Conservation (phyloP, 2,888 invertebrate species). For the Syrista parreyssii region DNA sequence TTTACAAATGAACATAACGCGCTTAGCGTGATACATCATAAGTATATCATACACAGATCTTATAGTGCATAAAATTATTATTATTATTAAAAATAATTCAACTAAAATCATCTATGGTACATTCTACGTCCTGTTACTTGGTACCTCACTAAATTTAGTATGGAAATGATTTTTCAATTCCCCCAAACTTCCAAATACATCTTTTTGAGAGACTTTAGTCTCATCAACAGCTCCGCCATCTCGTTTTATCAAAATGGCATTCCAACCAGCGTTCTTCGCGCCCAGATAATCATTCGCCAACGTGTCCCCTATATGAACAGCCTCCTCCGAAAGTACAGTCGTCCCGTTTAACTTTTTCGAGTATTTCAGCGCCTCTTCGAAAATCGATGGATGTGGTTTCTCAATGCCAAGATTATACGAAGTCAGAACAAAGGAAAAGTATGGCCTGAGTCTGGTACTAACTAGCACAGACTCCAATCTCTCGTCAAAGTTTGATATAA, state of each 20-base stretch:
- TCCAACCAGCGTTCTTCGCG: constrained; percentile 81
- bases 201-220: constrained; percentile 25
- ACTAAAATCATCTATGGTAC: neutral
- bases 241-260: constrained; percentile 69
- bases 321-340: constrained; percentile 69
- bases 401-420: constrained; percentile 80
- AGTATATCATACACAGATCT: neutral
- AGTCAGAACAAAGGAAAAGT: constrained; percentile 83
- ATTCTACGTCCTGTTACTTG: neutral
- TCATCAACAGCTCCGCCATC: constrained; percentile 29
- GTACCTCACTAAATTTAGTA: neutral
- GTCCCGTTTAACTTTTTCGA: constrained; percentile 51
- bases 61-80: neutral
- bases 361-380: constrained; percentile 71
- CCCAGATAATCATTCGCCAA: constrained; percentile 81
- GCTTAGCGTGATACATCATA: neutral
- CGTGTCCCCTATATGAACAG: constrained; percentile 87
- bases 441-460: constrained; percentile 74
- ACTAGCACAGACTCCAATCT: constrained; percentile 77
- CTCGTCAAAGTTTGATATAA: constrained; percentile 92
- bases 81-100: neutral
- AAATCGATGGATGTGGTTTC: constrained; percentile 83
- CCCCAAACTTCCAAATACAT: constrained; percentile 42
- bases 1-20: neutral
- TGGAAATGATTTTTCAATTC: constrained; percentile 48